Evolutionary conservation across 2,113 vertebrate species (phyloP).

Genomic region (Recurvirostra avosetta): DNA sequence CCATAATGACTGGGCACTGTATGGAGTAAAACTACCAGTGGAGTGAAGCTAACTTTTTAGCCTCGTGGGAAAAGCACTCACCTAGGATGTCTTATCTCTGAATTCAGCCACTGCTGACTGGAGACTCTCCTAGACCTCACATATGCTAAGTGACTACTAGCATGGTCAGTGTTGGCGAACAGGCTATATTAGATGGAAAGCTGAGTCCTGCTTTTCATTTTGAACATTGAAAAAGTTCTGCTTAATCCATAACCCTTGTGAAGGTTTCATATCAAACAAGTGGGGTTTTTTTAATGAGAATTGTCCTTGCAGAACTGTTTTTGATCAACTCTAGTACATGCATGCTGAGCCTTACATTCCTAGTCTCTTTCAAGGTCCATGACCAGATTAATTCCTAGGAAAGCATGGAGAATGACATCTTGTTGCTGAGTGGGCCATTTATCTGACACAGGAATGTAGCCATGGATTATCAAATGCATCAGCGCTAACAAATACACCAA

Average conservation of each 20-base stretch:
- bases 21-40: background rate
- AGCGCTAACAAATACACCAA: background rate
- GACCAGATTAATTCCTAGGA: background rate
- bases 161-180: background rate
- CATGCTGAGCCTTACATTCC: background rate
- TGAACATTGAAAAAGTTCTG: background rate
- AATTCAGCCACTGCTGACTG: background rate
- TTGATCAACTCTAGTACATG: background rate
- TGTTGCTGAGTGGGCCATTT: background rate
- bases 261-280: background rate
- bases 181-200: background rate
- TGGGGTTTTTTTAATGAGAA: background rate
- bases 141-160: background rate
- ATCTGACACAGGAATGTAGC: background rate
- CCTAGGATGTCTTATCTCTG: background rate
- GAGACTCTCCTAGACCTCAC: background rate
- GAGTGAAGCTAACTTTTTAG: background rate
- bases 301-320: background rate
- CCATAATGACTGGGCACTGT: background rate
- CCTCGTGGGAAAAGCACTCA: background rate
- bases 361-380: background rate
- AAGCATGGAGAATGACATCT: background rate
- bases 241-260: background rate
- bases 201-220: background rate
- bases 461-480: background rate